Percentiles rank a stretch among this genome's conserved stretches.
These are phyloP conservation scores for Emydoidea blandingii DNA, from an alignment of 2,797 vertebrate species.

Conservation along the genomic window DNA sequence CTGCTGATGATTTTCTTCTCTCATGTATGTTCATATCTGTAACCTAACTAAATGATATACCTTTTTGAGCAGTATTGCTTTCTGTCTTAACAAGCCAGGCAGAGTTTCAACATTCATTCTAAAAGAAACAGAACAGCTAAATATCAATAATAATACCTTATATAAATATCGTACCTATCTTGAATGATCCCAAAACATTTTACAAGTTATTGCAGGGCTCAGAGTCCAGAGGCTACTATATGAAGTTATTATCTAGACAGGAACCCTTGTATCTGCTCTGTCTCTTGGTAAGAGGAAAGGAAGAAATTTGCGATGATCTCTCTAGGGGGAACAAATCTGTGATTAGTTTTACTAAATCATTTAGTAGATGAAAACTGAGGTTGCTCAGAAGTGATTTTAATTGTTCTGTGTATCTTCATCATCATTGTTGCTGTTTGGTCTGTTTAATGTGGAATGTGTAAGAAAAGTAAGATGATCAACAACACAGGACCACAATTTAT, in stretches of 20 bases:
- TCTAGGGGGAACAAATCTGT: neutral
- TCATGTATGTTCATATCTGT: neutral
- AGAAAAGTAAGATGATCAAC: neutral
- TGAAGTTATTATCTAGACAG: neutral
- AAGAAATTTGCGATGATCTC: neutral
- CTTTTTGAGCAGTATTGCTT: neutral
- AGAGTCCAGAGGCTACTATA: neutral
- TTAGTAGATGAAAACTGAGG: neutral
- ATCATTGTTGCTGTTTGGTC: neutral
- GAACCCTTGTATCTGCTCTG: neutral
- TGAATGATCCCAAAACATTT: neutral
- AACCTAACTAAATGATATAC: neutral
- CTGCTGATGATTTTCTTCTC: neutral
- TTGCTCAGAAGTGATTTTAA: fast-evolving
- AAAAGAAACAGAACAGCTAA: neutral
- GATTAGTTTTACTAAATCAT: neutral
- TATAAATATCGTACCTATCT: neutral
- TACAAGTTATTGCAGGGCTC: neutral
- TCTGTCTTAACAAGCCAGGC: neutral
- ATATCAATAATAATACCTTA: neutral
- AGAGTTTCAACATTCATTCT: neutral
- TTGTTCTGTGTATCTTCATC: neutral
- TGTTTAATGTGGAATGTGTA: neutral
- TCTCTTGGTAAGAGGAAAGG: neutral
- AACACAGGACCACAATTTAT: neutral